A percentile compares a stretch with the other conserved stretches of the same genome.
Evolutionary conservation across 2,797 vertebrate genomes (phyloP).

Genomic region (Lepilemur ruficaudatus): DNA sequence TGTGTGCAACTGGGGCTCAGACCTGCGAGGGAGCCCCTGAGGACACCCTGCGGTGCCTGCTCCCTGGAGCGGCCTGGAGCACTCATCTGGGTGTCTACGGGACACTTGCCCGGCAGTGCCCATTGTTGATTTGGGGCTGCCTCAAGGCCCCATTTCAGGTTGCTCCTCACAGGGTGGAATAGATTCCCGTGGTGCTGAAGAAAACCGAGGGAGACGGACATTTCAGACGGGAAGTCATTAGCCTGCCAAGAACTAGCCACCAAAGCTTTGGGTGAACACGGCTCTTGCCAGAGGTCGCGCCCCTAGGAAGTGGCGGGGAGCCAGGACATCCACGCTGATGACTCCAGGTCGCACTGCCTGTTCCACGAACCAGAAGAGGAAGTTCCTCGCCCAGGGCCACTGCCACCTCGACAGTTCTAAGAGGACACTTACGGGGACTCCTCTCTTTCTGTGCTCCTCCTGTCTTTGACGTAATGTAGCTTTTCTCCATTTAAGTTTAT

Average conservation of each 20-base stretch:
- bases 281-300: neutral
- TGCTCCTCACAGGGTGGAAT: neutral
- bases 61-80: neutral
- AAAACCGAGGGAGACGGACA: neutral
- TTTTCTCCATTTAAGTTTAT: neutral
- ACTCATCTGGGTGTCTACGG: neutral
- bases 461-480: too few relatives aligned
- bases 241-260: neutral
- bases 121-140: neutral
- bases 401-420: rapidly evolving
- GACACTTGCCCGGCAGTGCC: rapidly evolving
- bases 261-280: neutral
- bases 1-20: neutral
- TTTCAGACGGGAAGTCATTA: neutral
- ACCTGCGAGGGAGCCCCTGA: neutral
- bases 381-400: neutral
- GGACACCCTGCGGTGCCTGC: rapidly evolving
- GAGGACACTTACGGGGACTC: neutral
- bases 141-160: neutral
- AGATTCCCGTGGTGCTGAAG: neutral
- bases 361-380: neutral
- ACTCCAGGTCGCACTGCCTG: neutral
- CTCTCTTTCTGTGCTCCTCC: neutral
- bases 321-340: neutral
- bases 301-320: neutral